phyloP scores from a whole-genome alignment of 2,797 vertebrate species.

The Oreochromis mossambicus region DNA sequence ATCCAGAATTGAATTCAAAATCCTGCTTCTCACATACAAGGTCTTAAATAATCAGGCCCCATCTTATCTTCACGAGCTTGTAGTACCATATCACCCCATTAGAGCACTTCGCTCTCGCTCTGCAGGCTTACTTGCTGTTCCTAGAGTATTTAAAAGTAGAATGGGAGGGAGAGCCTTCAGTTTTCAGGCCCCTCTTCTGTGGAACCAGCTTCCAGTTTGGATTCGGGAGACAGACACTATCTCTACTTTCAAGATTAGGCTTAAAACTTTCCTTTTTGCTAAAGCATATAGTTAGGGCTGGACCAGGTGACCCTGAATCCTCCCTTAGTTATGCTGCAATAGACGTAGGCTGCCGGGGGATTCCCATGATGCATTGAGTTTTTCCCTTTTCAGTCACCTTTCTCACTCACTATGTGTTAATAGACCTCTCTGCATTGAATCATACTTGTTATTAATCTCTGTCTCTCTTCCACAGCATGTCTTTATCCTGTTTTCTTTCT shows the following conservation, averaged over 20 bases:
- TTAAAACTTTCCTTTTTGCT: no score
- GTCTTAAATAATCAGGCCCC: no score
- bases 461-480: neutral
- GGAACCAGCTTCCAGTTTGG: neutral
- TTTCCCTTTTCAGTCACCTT: no score
- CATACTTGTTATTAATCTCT: neutral
- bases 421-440: neutral
- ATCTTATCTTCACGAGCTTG: no score
- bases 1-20: neutral
- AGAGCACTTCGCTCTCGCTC: rapidly evolving
- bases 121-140: neutral
- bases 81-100: neutral
- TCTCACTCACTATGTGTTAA: neutral
- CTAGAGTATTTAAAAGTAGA: neutral
- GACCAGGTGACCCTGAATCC: no score
- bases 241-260: no score
- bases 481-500: neutral
- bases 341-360: no score
- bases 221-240: neutral
- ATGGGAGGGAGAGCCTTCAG: rapidly evolving
- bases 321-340: no score
- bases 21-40: neutral
- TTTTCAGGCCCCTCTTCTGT: neutral
- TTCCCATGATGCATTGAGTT: neutral
- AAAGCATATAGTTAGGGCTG: no score